Evolutionary conservation across 2,797 vertebrate genomes (phyloP), one percentile per base, ranked within the genome.

Genomic region (Aplochiton taeniatus): DNA sequence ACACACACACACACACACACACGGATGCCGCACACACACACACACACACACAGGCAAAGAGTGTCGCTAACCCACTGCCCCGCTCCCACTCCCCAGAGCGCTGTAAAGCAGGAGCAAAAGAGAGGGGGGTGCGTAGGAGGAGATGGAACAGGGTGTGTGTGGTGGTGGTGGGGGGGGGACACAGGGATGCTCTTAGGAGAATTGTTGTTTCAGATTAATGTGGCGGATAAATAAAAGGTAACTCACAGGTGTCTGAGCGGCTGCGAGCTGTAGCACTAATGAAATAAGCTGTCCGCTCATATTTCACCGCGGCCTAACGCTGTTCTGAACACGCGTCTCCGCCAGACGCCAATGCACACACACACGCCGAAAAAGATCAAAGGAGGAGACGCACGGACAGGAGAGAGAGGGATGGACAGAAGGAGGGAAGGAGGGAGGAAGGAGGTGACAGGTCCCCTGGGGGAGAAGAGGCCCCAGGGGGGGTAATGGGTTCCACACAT

Each of bases 151-250:
- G 49, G 44, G 50, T n/a, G n/a, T n/a, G n/a, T n/a, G n/a, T n/a
- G n/a, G n/a, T n/a, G n/a, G n/a, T n/a, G n/a, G n/a, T 43, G 66
- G 54, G 51, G 17, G 58, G 17, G 43, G 59, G 69, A 73, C 75
- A 79, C 1, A 71, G 68, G 78, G 73, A 76, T 68, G 83, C 85
- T 88, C 73, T 87, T 84, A 83, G 73, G 65, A 77, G 77, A 82
- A 88, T 86, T 87, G 85, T 77, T 86, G 81, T 73, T 77, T 78
- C 73, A 77, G 78, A 86, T 86, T 72, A 82, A 88, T 87, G 82
- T 67, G 71, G 70, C 74, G 56, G 50, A 80, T 84, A 84, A 86
- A 84, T 76, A 87, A 78, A 81, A 31, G 69, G 77, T 60, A 76
- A 73, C 77, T 84, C 69, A 3, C 43, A 69, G 71, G 50, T 67